Base-by-base conservation (phyloP, 2,113 vertebrate genomes). In the Leptocoma aspasia region DNA sequence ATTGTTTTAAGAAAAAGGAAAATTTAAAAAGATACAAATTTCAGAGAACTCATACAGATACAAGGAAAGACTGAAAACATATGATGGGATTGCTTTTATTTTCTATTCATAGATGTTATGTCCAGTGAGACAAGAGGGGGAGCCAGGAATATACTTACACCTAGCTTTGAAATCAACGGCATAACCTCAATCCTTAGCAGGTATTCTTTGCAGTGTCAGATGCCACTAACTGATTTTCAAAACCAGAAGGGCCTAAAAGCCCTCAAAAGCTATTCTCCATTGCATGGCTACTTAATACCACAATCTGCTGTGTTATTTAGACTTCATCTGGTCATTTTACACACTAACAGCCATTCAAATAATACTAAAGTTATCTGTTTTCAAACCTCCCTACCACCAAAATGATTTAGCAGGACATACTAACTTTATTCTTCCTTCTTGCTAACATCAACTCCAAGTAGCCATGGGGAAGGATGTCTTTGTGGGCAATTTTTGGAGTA, bases 401-500 rank as follows among this genome's bases (percentile, higher is more conserved):
- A 78, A 71, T 44, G 1, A 71, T 41, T 82, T 44, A 78, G 35
- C 19, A 52, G 39, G 19, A 42, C 27, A n/a, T 9, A 68, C 0
- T 1, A 78, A 73, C 15, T 83, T 41, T n/a, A 54, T 21, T 69
- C 17, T 11, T 54, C n/a, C 5, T 47, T 49, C 33, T 52, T 44
- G 65, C 16, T 44, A 75, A 45, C 14, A 64, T 9, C 31, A 77
- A 24, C 5, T 50, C 4, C 1, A 3, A 54, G 15, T 1, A 5
- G 17, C 14, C 18, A 3, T 8, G 9, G 21, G 21, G 37, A 89
- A 50, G 14, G 5, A 6, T 28, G 16, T 53, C 39, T 61, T 12
- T 23, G 9, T 0, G 0, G 39, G 16, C 44, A 42, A 10, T 14
- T 86, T 45, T 33, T 17, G 23, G 26, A 75, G 13, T 26, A 26